Evolutionary conservation across 2,888 invertebrate genomes (phyloP).

Genomic region (Platypus cylindrus): DNA sequence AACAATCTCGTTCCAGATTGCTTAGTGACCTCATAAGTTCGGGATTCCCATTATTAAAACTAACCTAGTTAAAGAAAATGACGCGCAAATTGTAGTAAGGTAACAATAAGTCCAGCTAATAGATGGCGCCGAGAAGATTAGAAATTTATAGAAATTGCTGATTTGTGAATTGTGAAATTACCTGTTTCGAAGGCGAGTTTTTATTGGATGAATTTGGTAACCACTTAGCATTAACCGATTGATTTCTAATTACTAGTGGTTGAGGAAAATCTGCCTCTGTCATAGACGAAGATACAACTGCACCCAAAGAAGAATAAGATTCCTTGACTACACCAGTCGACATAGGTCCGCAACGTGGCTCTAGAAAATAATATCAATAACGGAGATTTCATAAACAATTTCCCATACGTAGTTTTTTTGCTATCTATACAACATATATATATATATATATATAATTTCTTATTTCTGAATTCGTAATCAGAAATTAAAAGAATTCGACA

Average conservation of each 20-base stretch:
- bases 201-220: conserved; percentile 33
- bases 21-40: conserved; percentile 53
- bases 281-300: conserved; percentile 43
- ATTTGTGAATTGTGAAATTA: conserved; percentile 13
- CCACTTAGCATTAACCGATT: conserved; percentile 49
- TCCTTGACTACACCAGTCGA: conserved; percentile 40
- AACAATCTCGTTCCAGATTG: conserved; percentile 78
- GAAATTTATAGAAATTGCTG: too few relatives aligned
- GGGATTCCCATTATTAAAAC: conserved; percentile 28
- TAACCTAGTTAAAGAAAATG: conserved; percentile 22
- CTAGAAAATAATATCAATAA: conserved; percentile 32
- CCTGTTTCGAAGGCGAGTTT: conserved; percentile 36
- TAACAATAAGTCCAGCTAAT: too few relatives aligned
- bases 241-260: conserved; percentile 56
- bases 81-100: too few relatives aligned
- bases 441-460: too few relatives aligned
- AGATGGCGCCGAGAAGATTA: too few relatives aligned
- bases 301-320: conserved; percentile 33
- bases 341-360: conserved; percentile 59
- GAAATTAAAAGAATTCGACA: too few relatives aligned
- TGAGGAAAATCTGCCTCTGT: conserved; percentile 55
- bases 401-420: too few relatives aligned
- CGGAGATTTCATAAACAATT: background rate
- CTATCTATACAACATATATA: too few relatives aligned
- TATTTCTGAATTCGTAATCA: too few relatives aligned